phyloP scores from a whole-genome alignment of 2,113 vertebrate species.

The Protobothrops mucrosquamatus region DNA sequence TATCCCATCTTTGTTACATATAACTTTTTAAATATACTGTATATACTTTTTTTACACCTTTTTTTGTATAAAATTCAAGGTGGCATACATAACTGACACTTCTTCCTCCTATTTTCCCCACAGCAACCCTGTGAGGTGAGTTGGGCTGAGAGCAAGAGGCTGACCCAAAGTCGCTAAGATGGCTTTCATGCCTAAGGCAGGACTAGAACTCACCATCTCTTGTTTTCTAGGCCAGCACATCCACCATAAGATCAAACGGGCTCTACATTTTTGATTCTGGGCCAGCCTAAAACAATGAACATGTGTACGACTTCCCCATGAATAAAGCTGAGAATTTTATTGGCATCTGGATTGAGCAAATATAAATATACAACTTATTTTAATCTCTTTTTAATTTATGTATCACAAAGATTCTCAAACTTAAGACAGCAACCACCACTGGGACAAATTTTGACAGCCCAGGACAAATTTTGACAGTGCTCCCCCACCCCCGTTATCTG shows the following conservation, averaged over 20 bases:
- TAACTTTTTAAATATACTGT: background rate
- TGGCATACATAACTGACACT: background rate
- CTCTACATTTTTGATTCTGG: background rate
- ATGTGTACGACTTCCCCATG: background rate
- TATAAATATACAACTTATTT: background rate
- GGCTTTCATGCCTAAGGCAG: background rate
- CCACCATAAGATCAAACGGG: background rate
- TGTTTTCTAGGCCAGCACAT: background rate
- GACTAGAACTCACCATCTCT: background rate
- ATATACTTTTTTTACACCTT: background rate
- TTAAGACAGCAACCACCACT: background rate
- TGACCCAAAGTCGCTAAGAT: background rate
- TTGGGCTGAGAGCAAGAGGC: background rate
- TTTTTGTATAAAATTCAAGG: background rate
- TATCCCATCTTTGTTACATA: background rate
- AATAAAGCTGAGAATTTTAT: background rate
- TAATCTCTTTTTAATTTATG: background rate
- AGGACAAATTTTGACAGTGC: background rate
- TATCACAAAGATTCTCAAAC: background rate
- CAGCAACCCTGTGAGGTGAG: background rate
- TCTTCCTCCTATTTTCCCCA: background rate
- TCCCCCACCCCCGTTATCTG: background rate
- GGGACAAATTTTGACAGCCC: background rate
- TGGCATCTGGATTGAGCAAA: background rate
- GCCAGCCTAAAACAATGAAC: background rate